phyloP scores from a whole-genome alignment of 37 sponge, comb jelly and placozoan genomes.

The Aphrocallistes beatrix region DNA sequence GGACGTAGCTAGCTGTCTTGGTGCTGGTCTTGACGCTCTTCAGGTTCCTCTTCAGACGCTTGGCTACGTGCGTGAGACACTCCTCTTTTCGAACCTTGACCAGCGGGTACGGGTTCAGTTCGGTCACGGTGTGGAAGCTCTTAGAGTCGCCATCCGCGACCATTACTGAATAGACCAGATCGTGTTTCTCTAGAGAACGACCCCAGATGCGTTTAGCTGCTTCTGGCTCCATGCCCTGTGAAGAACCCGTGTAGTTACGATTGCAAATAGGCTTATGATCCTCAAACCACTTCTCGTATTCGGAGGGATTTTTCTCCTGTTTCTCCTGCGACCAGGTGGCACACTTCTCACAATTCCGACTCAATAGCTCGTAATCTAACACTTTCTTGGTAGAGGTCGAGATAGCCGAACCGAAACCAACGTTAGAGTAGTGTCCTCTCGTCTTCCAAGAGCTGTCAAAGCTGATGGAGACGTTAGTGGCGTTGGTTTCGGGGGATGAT shows the following conservation, averaged over 20 bases:
- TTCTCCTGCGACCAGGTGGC: conserved; percentile 5
- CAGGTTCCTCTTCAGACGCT: neutral
- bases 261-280: neutral
- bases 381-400: neutral
- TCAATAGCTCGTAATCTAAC: neutral
- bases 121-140: neutral
- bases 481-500: neutral
- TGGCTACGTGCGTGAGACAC: neutral
- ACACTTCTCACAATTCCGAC: neutral
- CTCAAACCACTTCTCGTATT: neutral
- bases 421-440: neutral
- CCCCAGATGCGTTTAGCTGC: neutral
- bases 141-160: neutral
- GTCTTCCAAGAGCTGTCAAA: neutral
- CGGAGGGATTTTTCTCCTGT: neutral
- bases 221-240: neutral
- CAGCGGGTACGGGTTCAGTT: neutral
- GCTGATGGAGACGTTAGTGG: neutral
- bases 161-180: neutral
- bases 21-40: neutral
- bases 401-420: neutral
- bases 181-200: neutral
- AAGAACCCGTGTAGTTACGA: neutral
- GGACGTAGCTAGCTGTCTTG: neutral
- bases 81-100: neutral